A percentile compares a stretch with the other conserved stretches of the same genome.
Conservation (phyloP, 2,888 invertebrate genomes). For the Glaucopsyche alexis region DNA sequence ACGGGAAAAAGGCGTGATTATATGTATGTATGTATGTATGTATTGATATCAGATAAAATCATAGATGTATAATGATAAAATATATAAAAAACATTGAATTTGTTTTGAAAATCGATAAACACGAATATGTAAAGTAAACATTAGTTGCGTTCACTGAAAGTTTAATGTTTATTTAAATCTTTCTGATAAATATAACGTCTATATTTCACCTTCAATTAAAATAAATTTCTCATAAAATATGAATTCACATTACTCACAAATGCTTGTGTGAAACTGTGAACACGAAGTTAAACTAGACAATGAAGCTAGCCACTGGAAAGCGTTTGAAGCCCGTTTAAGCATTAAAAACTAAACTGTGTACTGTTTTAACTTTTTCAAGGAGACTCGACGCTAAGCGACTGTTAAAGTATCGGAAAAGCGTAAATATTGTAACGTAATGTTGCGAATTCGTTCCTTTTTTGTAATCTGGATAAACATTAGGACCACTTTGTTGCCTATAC, state of each 20-base stretch:
- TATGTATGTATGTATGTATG: too few species aligned
- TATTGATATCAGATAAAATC: too few species aligned
- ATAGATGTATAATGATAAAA: too few species aligned
- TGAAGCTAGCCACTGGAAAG: too few species aligned
- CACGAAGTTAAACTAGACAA: neutral
- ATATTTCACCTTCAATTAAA: too few species aligned
- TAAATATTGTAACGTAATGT: neutral
- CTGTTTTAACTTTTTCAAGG: constrained; percentile 1
- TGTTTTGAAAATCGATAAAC: neutral
- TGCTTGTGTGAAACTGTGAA: neutral
- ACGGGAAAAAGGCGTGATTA: too few species aligned
- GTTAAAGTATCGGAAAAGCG: constrained; percentile 12
- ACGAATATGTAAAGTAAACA: neutral
- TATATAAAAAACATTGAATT: neutral
- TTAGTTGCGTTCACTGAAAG: neutral
- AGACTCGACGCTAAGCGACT: neutral
- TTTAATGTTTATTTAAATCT: neutral
- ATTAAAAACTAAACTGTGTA: neutral
- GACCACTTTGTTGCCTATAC: neutral
- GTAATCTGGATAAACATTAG: neutral
- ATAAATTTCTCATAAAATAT: too few species aligned
- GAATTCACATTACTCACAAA: too few species aligned
- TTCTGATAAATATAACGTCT: neutral
- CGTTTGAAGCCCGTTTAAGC: constrained; percentile 4
- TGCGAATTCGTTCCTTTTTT: neutral